phyloP scores from a whole-genome alignment of 2,113 vertebrate genomes.

The Microtus montanus region DNA sequence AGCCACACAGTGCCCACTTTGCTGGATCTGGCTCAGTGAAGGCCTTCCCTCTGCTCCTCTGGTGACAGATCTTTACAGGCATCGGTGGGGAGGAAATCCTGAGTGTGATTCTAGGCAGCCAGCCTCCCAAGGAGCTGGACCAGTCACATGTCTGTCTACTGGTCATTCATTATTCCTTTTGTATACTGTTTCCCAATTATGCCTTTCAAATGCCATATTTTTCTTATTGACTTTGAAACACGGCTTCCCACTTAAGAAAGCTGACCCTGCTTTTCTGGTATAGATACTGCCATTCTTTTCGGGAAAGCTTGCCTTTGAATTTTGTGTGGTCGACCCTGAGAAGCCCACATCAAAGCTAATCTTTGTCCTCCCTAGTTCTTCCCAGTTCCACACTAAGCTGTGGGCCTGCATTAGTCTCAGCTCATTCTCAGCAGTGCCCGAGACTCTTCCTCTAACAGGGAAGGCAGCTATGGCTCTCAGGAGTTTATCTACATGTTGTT shows the following conservation, averaged over 20 bases:
- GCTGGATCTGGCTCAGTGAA: neutral
- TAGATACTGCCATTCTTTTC: neutral
- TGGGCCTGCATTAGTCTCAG: neutral
- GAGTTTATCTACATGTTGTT: neutral
- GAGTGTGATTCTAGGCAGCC: neutral
- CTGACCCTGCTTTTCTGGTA: neutral
- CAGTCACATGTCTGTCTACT: neutral
- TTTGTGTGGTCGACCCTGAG: neutral
- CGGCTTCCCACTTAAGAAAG: neutral
- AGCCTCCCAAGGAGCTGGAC: neutral
- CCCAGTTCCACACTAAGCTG: neutral
- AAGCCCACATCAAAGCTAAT: neutral
- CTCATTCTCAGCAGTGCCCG: neutral
- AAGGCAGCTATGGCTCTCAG: neutral
- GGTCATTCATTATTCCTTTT: neutral
- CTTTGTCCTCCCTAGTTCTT: neutral
- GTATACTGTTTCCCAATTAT: neutral
- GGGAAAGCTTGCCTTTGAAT: neutral
- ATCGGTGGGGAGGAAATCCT: neutral
- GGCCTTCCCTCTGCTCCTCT: neutral
- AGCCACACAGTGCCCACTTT: neutral
- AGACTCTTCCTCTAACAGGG: neutral
- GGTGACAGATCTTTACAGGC: neutral
- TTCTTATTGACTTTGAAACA: neutral
- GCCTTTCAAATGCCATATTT: constrained; percentile 14